These are phyloP conservation scores for Orius insidiosus DNA, from an alignment of 1,140 invertebrate species.

Conservation along the genomic window DNA sequence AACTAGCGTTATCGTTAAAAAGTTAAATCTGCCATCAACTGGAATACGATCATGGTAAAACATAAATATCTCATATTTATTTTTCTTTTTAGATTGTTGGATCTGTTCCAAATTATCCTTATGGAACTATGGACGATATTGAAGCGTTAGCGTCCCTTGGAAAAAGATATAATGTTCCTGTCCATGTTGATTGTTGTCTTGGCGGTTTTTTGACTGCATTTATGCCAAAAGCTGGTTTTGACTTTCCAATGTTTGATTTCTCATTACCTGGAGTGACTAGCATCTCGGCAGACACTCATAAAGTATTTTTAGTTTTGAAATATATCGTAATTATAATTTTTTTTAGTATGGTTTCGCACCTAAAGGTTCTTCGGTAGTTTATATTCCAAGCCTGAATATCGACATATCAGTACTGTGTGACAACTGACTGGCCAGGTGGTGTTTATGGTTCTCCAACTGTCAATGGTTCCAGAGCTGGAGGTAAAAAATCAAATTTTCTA, in stretches of 20 bases:
- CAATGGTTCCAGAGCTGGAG: slow-evolving; percentile 69
- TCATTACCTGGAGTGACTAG: slow-evolving; percentile 79
- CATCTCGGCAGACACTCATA: slow-evolving; percentile 96
- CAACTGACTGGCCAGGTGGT: slow-evolving; percentile 95
- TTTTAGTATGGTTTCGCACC: slow-evolving; percentile 91
- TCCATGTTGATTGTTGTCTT: slow-evolving; percentile 95
- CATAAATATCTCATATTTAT: too few relatives aligned
- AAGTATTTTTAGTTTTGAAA: slow-evolving; percentile 46
- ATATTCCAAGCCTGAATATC: slow-evolving; percentile 61
- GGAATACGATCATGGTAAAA: slow-evolving; percentile 80
- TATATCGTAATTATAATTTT: too few relatives aligned
- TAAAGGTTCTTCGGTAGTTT: slow-evolving; percentile 88
- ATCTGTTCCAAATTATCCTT: slow-evolving; percentile 89
- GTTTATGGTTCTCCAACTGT: slow-evolving; percentile 95
- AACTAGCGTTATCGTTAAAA: slow-evolving; percentile 58
- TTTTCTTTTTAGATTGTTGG: slow-evolving; percentile 60
- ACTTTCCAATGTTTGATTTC: slow-evolving; percentile 73
- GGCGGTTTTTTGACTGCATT: slow-evolving; percentile 92
- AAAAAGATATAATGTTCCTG: slow-evolving; percentile 68
- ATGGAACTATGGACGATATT: slow-evolving; percentile 91
- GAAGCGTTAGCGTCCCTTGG: slow-evolving; percentile 68
- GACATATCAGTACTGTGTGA: slow-evolving; percentile 87
- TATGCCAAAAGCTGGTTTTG: slow-evolving; percentile 69
- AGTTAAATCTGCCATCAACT: slow-evolving; percentile 66
- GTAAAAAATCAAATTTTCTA: too few relatives aligned